These are phyloP conservation scores for Galerucella nymphaeae DNA, from an alignment of 2,888 invertebrate species.

Conservation along the genomic window DNA sequence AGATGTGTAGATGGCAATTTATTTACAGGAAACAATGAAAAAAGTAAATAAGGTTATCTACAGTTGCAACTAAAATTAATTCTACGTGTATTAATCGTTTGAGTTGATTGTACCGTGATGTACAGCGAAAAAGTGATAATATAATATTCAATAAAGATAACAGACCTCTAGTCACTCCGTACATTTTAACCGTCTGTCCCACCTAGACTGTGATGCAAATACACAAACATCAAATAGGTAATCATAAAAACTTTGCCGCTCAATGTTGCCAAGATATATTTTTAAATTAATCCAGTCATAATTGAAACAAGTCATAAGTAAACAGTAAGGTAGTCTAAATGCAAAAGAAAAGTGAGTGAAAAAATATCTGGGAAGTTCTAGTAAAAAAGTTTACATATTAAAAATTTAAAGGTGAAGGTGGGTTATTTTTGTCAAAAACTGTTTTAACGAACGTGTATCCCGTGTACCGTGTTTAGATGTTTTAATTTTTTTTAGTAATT, in stretches of 20 bases:
- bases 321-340: neutral
- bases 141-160: too few relatives aligned
- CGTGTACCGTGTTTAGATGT: neutral
- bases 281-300: neutral
- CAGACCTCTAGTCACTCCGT: too few relatives aligned
- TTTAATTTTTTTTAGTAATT: neutral
- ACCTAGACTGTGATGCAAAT: neutral
- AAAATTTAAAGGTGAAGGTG: neutral
- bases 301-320: neutral
- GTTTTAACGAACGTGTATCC: neutral
- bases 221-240: neutral
- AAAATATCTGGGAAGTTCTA: neutral
- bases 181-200: neutral
- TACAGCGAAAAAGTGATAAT: too few relatives aligned
- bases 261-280: conserved; percentile 1
- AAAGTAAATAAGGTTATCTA: too few relatives aligned
- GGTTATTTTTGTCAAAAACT: neutral
- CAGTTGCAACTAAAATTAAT: too few relatives aligned
- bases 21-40: too few relatives aligned
- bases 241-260: neutral
- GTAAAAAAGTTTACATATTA: neutral
- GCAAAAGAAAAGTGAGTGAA: neutral
- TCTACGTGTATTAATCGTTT: too few relatives aligned
- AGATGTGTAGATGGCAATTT: too few relatives aligned
- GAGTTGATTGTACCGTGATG: too few relatives aligned